Evolutionary conservation across 2,797 vertebrate species (phyloP).

Genomic region (Silurus lanzhouensis): DNA sequence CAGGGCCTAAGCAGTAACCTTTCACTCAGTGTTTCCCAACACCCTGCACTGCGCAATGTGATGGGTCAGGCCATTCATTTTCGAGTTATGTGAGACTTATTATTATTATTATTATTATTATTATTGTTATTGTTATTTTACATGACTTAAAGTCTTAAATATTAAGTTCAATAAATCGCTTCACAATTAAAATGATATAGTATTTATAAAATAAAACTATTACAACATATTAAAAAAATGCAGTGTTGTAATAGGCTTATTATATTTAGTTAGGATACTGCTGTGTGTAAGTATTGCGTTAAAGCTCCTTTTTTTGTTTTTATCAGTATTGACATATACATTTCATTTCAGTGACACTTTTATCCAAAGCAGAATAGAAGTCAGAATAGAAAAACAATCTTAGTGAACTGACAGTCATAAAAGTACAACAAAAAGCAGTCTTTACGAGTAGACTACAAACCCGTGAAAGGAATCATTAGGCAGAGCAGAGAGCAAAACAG

Average conservation of each 20-base stretch:
- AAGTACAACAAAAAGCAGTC: background rate
- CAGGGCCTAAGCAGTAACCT: conserved; percentile 22
- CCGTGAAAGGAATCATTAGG: background rate
- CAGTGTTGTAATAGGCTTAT: background rate
- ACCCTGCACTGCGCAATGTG: background rate
- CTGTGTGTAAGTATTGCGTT: background rate
- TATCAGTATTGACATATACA: background rate
- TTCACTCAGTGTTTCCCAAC: conserved; percentile 29
- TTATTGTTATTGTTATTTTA: too few species aligned
- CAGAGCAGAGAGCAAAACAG: background rate
- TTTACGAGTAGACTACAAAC: background rate
- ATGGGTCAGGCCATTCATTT: conserved; percentile 6
- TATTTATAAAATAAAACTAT: background rate
- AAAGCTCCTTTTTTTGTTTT: background rate
- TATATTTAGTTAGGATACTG: background rate
- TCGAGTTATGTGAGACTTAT: too few species aligned
- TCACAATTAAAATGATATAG: background rate
- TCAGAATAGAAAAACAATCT: background rate
- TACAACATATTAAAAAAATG: background rate
- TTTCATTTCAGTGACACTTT: background rate
- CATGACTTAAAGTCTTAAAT: too few species aligned
- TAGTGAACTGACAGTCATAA: background rate
- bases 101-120: too few species aligned
- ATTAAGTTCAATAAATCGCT: background rate
- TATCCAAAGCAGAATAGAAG: background rate